These are phyloP conservation scores for Phalacrocorax aristotelis DNA, from an alignment of 2,113 vertebrate genomes.

Conservation along the genomic window DNA sequence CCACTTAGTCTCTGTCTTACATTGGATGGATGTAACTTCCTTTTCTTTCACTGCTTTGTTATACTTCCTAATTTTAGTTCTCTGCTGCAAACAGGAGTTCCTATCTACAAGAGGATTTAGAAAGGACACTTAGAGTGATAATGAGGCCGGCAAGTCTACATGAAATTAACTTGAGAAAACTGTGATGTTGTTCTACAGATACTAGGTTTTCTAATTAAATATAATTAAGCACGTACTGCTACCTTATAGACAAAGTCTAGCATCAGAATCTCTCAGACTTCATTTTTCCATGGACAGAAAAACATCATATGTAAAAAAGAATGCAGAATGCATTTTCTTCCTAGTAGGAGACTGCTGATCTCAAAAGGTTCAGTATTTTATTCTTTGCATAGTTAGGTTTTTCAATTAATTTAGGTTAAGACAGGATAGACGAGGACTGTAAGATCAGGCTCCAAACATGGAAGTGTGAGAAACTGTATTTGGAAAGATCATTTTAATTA, in stretches of 20 bases:
- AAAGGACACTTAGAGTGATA: not conserved
- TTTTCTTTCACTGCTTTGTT: not conserved
- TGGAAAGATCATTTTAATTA: not conserved
- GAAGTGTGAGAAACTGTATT: not conserved
- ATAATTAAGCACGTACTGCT: not conserved
- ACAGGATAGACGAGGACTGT: not conserved
- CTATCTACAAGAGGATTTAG: not conserved
- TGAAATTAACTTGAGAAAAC: not conserved
- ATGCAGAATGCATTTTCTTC: not conserved
- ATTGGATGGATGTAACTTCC: accelerated
- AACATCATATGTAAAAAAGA: not conserved
- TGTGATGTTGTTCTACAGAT: not conserved
- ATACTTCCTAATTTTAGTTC: not conserved
- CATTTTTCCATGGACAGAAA: not conserved
- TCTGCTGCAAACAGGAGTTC: not conserved
- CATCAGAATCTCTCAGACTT: not conserved
- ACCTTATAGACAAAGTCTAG: not conserved
- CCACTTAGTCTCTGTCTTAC: not conserved
- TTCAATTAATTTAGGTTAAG: not conserved
- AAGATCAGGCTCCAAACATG: not conserved
- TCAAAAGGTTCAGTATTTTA: not conserved
- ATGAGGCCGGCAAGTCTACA: not conserved
- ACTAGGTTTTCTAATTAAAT: not conserved
- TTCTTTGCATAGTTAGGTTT: not conserved
- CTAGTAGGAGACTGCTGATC: not conserved